Conservation (phyloP, 2,113 vertebrate species). For the Cranoglanis bouderius region DNA sequence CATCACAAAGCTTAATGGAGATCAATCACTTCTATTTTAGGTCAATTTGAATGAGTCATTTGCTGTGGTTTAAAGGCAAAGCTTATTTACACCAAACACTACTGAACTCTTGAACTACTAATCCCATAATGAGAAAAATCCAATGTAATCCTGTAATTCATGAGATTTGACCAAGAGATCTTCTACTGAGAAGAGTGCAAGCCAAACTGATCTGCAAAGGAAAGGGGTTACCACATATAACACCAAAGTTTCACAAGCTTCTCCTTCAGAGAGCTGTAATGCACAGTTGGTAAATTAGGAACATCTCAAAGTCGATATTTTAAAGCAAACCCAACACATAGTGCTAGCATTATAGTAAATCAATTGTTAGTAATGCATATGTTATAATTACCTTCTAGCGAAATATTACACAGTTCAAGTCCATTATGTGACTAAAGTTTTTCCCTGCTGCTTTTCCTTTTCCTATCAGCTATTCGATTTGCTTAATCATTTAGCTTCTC, state of each 20-base stretch:
- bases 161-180: neutral
- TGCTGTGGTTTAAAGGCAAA: conserved; percentile 5
- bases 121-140: conserved; percentile 65
- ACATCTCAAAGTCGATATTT: neutral
- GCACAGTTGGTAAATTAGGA: neutral
- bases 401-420: no score
- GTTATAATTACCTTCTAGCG: no score
- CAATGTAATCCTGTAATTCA: conserved; percentile 66
- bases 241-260: neutral
- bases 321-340: no score
- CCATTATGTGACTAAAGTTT: no score
- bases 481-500: no score
- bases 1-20: neutral
- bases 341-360: no score
- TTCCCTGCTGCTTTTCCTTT: no score
- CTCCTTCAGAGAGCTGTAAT: neutral
- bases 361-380: no score
- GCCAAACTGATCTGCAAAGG: neutral
- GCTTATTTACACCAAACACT: conserved; percentile 12
- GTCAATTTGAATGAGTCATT: conserved; percentile 7
- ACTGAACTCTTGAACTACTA: conserved; percentile 46
- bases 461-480: no score
- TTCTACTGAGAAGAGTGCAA: neutral
- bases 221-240: neutral
- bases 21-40: neutral